Evolutionary conservation across 1,140 invertebrate species (phyloP).

Genomic region (Wiebesia pumilae): DNA sequence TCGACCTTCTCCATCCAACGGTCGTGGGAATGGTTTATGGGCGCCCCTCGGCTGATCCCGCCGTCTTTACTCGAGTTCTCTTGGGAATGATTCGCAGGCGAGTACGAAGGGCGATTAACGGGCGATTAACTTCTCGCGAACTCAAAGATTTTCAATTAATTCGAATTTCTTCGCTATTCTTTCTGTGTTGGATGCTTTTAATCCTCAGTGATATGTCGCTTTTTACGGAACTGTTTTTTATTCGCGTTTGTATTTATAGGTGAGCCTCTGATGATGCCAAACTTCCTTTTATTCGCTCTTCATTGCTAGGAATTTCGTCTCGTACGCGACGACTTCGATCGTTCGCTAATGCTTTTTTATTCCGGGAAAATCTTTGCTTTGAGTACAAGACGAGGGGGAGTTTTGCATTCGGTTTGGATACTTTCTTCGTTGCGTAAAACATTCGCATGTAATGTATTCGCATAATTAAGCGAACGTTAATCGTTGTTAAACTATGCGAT

Average conservation of each 20-base stretch:
- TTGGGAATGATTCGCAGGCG: neutral
- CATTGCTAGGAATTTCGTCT: neutral
- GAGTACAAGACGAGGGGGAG: neutral
- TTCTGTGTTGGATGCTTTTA: too few species aligned
- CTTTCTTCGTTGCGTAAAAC: neutral
- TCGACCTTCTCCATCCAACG: neutral
- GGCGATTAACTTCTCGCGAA: neutral
- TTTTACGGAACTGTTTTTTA: neutral
- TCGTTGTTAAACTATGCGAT: too few species aligned
- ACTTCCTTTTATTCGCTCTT: neutral
- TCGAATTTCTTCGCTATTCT: neutral
- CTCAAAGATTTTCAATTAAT: neutral
- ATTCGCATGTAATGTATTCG: too few species aligned
- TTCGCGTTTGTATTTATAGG: neutral
- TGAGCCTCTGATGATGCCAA: neutral
- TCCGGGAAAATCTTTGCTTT: neutral
- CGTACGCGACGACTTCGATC: neutral
- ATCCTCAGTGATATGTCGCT: too few species aligned
- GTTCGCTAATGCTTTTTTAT: neutral
- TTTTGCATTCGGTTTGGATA: neutral
- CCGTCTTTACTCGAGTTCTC: neutral
- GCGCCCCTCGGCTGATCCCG: neutral
- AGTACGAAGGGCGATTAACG: neutral
- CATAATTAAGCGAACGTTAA: too few species aligned
- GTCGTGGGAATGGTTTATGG: neutral